These are phyloP conservation scores for Grallaria varia DNA, from an alignment of 2,113 vertebrate species.

Conservation along the genomic window DNA sequence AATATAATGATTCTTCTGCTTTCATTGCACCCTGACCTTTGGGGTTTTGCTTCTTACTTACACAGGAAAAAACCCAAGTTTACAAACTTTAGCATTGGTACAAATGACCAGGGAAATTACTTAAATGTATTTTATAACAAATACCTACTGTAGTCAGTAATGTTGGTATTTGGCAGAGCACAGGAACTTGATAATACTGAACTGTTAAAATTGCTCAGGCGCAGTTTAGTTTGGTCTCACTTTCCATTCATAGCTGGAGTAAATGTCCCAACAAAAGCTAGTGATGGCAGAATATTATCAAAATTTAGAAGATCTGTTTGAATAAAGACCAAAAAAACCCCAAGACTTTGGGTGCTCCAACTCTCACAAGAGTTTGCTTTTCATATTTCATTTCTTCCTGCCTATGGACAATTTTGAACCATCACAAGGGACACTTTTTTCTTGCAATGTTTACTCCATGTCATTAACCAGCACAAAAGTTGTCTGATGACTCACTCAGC, in stretches of 20 bases:
- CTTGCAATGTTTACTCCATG: neutral
- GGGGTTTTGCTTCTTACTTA: neutral
- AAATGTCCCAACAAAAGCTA: neutral
- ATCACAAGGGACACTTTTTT: neutral
- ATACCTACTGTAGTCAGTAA: neutral
- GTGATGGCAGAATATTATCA: neutral
- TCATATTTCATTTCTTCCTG: neutral
- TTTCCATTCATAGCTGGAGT: neutral
- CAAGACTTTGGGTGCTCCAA: neutral
- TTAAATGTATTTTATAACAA: neutral
- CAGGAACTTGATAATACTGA: neutral
- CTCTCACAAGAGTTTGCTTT: neutral
- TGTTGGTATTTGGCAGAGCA: neutral
- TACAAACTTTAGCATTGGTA: neutral
- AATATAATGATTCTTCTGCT: neutral
- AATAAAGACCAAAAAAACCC: neutral
- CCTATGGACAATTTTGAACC: neutral
- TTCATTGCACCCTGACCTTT: neutral
- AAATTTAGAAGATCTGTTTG: neutral
- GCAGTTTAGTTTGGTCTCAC: neutral
- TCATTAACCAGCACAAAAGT: neutral
- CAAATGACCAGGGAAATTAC: neutral
- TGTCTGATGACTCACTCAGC: neutral
- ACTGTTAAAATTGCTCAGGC: neutral
- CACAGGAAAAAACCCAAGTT: neutral